Conservation (phyloP, 2,797 vertebrate species). For the Scleropages formosus region DNA sequence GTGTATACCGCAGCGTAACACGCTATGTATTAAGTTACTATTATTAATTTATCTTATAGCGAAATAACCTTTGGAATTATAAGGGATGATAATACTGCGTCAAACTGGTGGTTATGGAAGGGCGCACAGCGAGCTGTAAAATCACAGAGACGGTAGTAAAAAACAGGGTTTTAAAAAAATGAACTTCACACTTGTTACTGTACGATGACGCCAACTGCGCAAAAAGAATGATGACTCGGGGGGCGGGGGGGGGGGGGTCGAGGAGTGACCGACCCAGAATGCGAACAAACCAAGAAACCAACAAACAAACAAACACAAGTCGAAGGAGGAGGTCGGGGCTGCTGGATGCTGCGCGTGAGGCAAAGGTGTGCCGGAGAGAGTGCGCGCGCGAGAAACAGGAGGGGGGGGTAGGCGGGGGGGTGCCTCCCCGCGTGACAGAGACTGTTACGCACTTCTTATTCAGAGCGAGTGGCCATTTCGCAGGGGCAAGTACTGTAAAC, state of each 20-base stretch:
- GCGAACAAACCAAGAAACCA: too few relatives aligned
- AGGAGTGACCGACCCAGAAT: too few relatives aligned
- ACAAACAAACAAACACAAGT: too few relatives aligned
- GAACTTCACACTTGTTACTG: conserved; percentile 14
- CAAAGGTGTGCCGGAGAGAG: conserved; percentile 45
- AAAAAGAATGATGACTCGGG: conserved; percentile 23
- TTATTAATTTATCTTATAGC: neutral
- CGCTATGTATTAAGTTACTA: neutral
- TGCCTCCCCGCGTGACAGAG: conserved; percentile 43
- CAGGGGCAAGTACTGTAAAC: neutral
- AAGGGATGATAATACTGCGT: neutral
- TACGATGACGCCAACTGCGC: conserved; percentile 32
- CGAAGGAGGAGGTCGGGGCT: neutral
- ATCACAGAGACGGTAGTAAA: neutral
- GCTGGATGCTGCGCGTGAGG: conserved; percentile 15
- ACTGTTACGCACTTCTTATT: conserved; percentile 74
- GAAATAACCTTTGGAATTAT: neutral
- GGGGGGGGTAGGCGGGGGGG: conserved; percentile 27
- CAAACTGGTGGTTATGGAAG: neutral
- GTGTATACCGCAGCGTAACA: too few relatives aligned
- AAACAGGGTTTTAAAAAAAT: neutral
- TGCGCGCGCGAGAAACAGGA: conserved; percentile 27
- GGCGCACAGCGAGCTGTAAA: neutral
- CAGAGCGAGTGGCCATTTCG: conserved; percentile 15
- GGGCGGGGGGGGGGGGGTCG: neutral